phyloP scores from a whole-genome alignment of 2,113 vertebrate genomes.

The Ardeotis arabs region DNA sequence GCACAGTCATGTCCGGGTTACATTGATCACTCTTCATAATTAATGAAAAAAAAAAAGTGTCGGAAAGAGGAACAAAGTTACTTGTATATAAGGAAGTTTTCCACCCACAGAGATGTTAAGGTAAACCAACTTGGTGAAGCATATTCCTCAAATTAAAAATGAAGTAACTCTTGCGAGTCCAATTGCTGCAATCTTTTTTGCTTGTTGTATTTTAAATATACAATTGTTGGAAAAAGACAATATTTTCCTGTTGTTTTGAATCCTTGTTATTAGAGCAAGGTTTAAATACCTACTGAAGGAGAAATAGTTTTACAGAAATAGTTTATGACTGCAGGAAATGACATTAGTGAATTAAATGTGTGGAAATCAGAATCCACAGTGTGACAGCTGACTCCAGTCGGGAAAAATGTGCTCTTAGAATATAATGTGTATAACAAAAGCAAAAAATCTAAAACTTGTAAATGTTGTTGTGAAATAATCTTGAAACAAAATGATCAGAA shows the following conservation, averaged over 20 bases:
- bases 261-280: background rate
- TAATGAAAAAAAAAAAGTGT: background rate
- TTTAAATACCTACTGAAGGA: background rate
- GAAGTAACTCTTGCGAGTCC: background rate
- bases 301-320: background rate
- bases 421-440: background rate
- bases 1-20: background rate
- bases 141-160: background rate
- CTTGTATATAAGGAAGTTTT: background rate
- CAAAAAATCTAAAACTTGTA: background rate
- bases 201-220: background rate
- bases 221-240: background rate
- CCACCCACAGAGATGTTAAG: background rate
- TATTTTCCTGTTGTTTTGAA: background rate
- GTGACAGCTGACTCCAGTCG: background rate
- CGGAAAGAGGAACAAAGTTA: background rate
- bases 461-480: background rate
- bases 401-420: background rate
- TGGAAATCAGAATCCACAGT: background rate
- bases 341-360: background rate
- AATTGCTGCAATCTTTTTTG: background rate
- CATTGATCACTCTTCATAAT: background rate
- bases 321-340: background rate
- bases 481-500: background rate
- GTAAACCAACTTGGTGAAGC: background rate